Base-by-base conservation (phyloP, 2,888 invertebrate species). In the Drosophila aldrichi region DNA sequence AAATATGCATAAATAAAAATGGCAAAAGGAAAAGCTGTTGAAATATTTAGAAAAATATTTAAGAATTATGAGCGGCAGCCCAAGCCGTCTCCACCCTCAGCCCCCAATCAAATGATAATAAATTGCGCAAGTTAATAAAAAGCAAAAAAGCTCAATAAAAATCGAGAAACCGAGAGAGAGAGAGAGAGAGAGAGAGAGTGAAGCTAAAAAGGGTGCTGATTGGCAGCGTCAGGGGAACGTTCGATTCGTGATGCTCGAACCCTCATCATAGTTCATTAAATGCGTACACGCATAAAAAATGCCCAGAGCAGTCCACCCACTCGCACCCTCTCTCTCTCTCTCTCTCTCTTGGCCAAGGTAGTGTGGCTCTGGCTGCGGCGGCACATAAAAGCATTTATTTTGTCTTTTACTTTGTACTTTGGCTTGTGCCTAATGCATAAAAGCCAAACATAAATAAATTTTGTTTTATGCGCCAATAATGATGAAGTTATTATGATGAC, bases 261-360 rank as follows among this genome's bases (percentile, higher is more conserved):
- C 89, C 90, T 89, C 90, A 88, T 90, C 90, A 89, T 82, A 87
- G 78, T 83, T 86, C 88, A 90, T 90, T 90, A 89, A 89, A 90
- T 88, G 82, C 78, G 78, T 69, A 81, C 76, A 72, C 74, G 64
- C 71, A 81, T 81, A 84, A 82, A 79, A 81, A 77, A 79, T 67
- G 51, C 43, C 34, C 52, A 52, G 16, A 25, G 22, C 22, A 6
- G 4, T 40, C 22, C 9, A 25, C 18, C 18, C 25, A 12, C 38
- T 8, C 49, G 2, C 32, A 2, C 32, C 8, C 7, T 32, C 49
- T 18, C 32, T 18, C 18, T 12, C 29, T 20, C 18, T 18, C 14
- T 14, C 18, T 18, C 22, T 20, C 14, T 14, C 8, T 14, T 22
- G 22, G 38, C 6, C 38, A 52, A 52, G 52, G 52, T 52, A 38